Conservation (phyloP, 2,113 vertebrate genomes). For the Misgurnus mizolepis region DNA sequence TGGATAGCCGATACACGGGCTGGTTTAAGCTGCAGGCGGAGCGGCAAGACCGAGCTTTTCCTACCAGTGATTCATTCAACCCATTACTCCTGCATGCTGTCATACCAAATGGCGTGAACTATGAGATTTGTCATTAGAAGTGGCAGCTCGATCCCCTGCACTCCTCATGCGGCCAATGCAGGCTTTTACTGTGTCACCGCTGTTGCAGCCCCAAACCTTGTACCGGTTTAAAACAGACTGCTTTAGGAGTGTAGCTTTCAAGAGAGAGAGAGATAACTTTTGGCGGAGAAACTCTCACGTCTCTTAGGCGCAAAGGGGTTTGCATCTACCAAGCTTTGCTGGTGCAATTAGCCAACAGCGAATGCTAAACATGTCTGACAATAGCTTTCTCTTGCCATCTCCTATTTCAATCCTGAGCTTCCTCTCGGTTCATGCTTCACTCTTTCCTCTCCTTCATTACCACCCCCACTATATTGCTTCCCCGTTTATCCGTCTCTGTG, state of each 20-base stretch:
- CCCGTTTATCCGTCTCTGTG: slow-evolving; percentile 36
- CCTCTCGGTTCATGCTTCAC: not conserved
- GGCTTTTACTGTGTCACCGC: slow-evolving; percentile 72
- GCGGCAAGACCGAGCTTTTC: slow-evolving; percentile 60
- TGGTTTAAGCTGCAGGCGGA: slow-evolving; percentile 18
- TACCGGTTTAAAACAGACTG: slow-evolving; percentile 60
- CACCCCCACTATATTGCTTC: not conserved
- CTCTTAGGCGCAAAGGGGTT: not conserved
- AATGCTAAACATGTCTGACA: slow-evolving; percentile 27
- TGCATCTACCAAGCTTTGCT: not conserved
- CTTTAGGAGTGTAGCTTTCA: not conserved
- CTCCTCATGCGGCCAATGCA: slow-evolving; percentile 61
- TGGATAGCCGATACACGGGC: slow-evolving; percentile 54
- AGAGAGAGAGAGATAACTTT: slow-evolving; percentile 10
- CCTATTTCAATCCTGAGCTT: slow-evolving; percentile 23
- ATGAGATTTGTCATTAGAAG: slow-evolving; percentile 74
- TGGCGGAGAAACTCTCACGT: slow-evolving; percentile 15
- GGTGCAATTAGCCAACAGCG: slow-evolving; percentile 29
- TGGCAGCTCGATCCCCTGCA: slow-evolving; percentile 74
- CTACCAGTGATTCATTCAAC: slow-evolving; percentile 70
- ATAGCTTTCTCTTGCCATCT: slow-evolving; percentile 17
- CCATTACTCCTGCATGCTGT: slow-evolving; percentile 75
- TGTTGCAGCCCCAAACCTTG: slow-evolving; percentile 68
- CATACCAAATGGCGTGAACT: slow-evolving; percentile 70
- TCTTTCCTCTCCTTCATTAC: not conserved